Conservation (phyloP, 2,797 vertebrate genomes). For the Xenops minutus region DNA sequence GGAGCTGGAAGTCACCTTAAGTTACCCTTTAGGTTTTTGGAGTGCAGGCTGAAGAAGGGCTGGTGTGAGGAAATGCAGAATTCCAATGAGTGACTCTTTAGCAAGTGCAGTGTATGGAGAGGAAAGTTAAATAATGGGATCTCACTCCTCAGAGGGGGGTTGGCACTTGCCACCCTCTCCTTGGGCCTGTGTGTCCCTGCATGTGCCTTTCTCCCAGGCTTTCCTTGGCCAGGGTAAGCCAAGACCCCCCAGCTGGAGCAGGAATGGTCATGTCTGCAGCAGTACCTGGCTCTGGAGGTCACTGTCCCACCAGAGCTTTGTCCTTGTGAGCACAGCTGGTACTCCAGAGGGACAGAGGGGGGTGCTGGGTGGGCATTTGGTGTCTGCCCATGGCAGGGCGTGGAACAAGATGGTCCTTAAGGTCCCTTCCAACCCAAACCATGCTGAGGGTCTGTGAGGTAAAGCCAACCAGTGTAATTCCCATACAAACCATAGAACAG, state of each 20-base stretch:
- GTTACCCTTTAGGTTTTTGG: neutral
- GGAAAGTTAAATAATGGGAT: neutral
- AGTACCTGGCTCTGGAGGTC: neutral
- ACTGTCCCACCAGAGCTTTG: neutral
- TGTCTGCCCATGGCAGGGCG: neutral
- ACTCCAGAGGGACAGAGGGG: neutral
- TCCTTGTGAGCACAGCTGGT: neutral
- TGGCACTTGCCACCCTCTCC: neutral
- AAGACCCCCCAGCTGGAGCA: neutral
- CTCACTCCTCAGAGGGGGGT: fast-evolving
- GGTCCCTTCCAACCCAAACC: neutral
- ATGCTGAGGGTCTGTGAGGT: neutral
- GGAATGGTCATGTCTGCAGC: neutral
- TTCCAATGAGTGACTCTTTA: neutral
- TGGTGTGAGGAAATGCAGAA: neutral
- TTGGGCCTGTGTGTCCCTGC: fast-evolving
- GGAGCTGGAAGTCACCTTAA: neutral
- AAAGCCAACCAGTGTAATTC: fast-evolving
- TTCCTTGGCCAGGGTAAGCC: neutral
- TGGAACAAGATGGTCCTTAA: fast-evolving
- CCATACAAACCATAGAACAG: fast-evolving
- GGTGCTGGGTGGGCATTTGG: fast-evolving
- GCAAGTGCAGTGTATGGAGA: fast-evolving
- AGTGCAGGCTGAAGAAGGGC: neutral
- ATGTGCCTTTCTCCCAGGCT: neutral